Base-by-base conservation (phyloP, 2,113 vertebrate species). In the Candoia aspera region DNA sequence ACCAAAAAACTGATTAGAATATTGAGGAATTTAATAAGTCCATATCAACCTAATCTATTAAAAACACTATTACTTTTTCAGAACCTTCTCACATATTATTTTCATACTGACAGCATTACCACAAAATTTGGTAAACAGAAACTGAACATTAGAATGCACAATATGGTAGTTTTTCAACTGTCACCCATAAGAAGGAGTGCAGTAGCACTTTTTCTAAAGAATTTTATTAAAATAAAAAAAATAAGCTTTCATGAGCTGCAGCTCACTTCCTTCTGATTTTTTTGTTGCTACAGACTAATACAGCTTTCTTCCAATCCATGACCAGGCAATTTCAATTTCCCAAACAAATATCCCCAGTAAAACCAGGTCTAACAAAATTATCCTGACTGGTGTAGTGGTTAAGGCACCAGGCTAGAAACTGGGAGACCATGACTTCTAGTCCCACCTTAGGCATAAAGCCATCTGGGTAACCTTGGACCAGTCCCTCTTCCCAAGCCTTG, bases 61-160 rank as follows among this genome's bases (percentile, higher is more conserved):
- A 3, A 10, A 83, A 12, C 15, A 58, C 91, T 87, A 90, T 92
- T 60, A 58, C 90, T 1, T 84, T 55, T 54, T 1, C 37, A 62
- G 57, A 89, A 62, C 68, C 92, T 92, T 93, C 92, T 90, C 86
- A 86, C 59, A 94, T 86, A 5, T 49, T 49, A 49, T 49, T 95
- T 86, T 86, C 85, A 57, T 33, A 42, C 90, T 54, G 86, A 93
- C 84, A 49, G 84, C 3, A 53, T 26, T 59, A 93, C 92, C 53
- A 49, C 58, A 83, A 83, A 5, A 33, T 87, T 26, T 3, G 46
- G 54, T 46, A 21, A 85, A 53, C 79, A 85, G 26, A 49, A 53
- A 53, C 5, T 49, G 33, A 58, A 29, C 23, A 83, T 90, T 24
- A n/a, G n/a, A n/a, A 1, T 53, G 79, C 90, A 49, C 5, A 49